Evolutionary conservation across 2,888 invertebrate genomes (phyloP).

Genomic region (Piscicola geometra): DNA sequence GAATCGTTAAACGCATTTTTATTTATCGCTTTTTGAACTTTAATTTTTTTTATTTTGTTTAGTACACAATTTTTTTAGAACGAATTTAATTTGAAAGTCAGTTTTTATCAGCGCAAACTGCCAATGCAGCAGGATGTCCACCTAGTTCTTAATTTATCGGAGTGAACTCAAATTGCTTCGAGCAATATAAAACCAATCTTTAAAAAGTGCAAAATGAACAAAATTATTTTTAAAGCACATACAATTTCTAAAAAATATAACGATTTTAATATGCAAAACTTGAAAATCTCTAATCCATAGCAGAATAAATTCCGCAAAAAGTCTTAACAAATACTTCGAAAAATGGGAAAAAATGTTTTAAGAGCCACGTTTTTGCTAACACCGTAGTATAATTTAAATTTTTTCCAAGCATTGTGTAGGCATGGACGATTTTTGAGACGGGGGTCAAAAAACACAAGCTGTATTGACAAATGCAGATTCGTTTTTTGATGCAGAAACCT

Average conservation of each 20-base stretch:
- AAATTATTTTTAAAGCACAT: background rate
- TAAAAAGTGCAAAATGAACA: background rate
- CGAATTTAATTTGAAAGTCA: background rate
- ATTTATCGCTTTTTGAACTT: too few species aligned
- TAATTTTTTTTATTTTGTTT: background rate
- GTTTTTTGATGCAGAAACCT: background rate
- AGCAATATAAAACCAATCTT: background rate
- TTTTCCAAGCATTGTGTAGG: too few species aligned
- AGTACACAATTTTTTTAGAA: background rate
- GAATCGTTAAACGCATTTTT: background rate
- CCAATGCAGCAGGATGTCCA: too few species aligned
- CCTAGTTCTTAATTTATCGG: background rate
- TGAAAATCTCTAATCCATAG: too few species aligned
- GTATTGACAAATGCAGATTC: slow-evolving; percentile 7
- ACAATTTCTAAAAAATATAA: too few species aligned
- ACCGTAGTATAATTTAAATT: background rate
- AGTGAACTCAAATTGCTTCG: background rate
- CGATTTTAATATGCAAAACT: too few species aligned
- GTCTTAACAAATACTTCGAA: too few species aligned
- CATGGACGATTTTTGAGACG: too few species aligned
- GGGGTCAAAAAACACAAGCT: background rate
- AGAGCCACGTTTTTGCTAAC: background rate
- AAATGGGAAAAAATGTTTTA: too few species aligned
- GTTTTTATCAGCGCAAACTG: background rate
- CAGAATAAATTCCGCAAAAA: too few species aligned